Percentiles rank a stretch among this genome's conserved stretches.
These are phyloP conservation scores for Hoplodrina blanda DNA, from an alignment of 2,888 invertebrate species.

Conservation along the genomic window DNA sequence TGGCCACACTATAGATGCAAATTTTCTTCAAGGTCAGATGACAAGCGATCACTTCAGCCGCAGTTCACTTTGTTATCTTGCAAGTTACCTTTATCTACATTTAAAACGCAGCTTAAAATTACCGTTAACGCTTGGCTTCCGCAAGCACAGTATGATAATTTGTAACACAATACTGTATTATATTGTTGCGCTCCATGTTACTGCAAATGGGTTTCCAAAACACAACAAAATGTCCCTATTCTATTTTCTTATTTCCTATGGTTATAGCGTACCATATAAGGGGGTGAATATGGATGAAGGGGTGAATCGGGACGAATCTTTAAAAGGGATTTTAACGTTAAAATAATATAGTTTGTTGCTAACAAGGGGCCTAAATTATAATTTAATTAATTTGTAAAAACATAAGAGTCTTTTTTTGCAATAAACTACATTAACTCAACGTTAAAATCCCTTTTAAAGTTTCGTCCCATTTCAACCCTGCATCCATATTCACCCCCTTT, in stretches of 20 bases:
- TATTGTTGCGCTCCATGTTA: background rate
- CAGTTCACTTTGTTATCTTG: background rate
- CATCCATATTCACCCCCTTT: too few species aligned
- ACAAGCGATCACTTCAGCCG: background rate
- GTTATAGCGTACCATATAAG: background rate
- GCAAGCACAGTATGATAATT: background rate
- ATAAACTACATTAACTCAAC: too few species aligned
- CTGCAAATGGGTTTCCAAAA: constrained; percentile 2
- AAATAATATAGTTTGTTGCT: too few species aligned
- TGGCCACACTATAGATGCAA: too few species aligned
- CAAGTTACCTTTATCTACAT: constrained; percentile 2
- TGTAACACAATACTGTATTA: background rate
- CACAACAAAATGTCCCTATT: background rate
- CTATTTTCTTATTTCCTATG: background rate
- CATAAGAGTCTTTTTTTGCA: too few species aligned
- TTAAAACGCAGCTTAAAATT: background rate
- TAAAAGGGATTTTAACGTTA: too few species aligned
- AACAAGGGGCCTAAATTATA: too few species aligned
- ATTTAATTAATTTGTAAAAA: too few species aligned
- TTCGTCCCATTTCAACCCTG: too few species aligned
- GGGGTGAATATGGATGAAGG: too few species aligned
- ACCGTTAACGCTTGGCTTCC: background rate
- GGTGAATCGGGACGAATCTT: too few species aligned
- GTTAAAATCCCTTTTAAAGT: too few species aligned
- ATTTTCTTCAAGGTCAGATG: background rate